Conservation (phyloP, 2,113 vertebrate genomes). For the Gopherus flavomarginatus region DNA sequence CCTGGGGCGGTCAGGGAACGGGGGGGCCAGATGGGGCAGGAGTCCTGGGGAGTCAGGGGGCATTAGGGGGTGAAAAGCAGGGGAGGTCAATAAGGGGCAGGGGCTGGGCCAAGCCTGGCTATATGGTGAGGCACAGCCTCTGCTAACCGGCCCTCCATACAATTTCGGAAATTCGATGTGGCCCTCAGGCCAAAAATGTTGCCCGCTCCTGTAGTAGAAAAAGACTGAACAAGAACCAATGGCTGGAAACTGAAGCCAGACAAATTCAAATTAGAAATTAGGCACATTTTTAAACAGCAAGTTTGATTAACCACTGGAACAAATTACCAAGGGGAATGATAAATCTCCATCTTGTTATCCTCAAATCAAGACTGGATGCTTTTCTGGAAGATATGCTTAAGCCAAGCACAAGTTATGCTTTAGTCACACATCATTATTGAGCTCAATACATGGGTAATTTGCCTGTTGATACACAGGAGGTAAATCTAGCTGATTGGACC, state of each 20-base stretch:
- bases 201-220: too few relatives aligned
- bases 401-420: neutral
- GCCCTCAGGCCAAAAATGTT: too few relatives aligned
- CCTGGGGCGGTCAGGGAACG: too few relatives aligned
- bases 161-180: too few relatives aligned
- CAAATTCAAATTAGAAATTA: neutral
- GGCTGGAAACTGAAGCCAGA: neutral
- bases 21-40: too few relatives aligned
- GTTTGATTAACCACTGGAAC: neutral
- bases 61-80: too few relatives aligned
- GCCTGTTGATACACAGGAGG: neutral
- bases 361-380: neutral
- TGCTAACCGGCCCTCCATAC: too few relatives aligned
- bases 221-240: neutral
- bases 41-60: too few relatives aligned
- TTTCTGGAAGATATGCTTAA: neutral
- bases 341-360: neutral
- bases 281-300: neutral
- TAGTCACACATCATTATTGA: neutral
- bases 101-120: too few relatives aligned
- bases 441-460: neutral
- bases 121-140: too few relatives aligned
- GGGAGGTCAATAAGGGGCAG: too few relatives aligned
- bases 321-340: neutral
- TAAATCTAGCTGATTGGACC: neutral